These are phyloP conservation scores for Cheilosia vulpina DNA, from an alignment of 2,888 invertebrate genomes.

Conservation along the genomic window DNA sequence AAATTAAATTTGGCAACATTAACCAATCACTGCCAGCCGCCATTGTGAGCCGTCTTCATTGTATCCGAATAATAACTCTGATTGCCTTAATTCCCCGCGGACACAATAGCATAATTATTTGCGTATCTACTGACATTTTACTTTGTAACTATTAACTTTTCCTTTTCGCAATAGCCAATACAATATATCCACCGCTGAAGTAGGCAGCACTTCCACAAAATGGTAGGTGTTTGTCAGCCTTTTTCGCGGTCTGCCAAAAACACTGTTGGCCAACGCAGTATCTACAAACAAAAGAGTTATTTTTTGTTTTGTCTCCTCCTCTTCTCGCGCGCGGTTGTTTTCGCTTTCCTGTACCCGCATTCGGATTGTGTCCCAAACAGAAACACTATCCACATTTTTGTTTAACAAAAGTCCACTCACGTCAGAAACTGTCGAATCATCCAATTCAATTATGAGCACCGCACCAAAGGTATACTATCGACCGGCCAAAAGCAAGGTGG, in stretches of 20 bases:
- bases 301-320: background rate
- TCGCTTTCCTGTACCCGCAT: slow-evolving; percentile 1
- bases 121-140: too few species aligned
- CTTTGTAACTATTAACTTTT: slow-evolving; percentile 18
- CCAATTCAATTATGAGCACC: slow-evolving; percentile 63
- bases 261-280: slow-evolving; percentile 40
- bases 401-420: slow-evolving; percentile 43
- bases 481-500: background rate
- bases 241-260: slow-evolving; percentile 52
- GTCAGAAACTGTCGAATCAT: slow-evolving; percentile 65
- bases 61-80: too few species aligned
- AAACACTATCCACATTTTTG: slow-evolving; percentile 4
- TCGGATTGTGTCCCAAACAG: slow-evolving; percentile 5
- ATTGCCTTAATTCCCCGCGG: too few species aligned
- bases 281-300: slow-evolving; percentile 27
- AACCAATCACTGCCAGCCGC: too few species aligned
- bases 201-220: slow-evolving; percentile 6
- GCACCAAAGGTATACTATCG: background rate
- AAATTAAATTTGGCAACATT: too few species aligned
- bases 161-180: slow-evolving; percentile 19
- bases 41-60: too few species aligned
- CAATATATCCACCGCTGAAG: background rate
- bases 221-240: slow-evolving; percentile 28
- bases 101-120: too few species aligned
- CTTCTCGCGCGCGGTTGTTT: background rate